These are phyloP conservation scores for Erebia aethiops DNA, from an alignment of 2,888 invertebrate species.

Conservation along the genomic window DNA sequence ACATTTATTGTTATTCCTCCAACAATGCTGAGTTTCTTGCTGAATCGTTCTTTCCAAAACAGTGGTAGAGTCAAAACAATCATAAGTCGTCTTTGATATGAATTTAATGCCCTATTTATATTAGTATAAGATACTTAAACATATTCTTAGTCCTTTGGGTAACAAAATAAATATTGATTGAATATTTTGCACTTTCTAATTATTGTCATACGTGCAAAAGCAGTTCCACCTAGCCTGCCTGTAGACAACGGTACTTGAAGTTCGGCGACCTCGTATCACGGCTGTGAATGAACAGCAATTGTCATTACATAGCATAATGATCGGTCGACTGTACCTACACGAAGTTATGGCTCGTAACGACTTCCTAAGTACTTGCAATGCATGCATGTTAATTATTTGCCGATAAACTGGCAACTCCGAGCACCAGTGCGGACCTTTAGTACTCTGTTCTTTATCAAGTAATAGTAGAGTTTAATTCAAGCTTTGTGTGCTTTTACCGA, in stretches of 20 bases:
- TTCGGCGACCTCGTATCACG: conserved; percentile 60
- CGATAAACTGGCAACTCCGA: conserved; percentile 27
- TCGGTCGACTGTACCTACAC: conserved; percentile 40
- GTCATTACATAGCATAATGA: conserved; percentile 60
- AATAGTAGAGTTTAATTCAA: background rate
- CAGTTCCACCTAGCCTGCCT: conserved; percentile 51
- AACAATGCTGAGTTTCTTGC: too few relatives aligned
- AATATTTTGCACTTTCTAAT: conserved; percentile 22
- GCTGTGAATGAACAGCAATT: conserved; percentile 66
- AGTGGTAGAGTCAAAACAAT: too few relatives aligned
- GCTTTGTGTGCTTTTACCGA: background rate
- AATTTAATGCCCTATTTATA: too few relatives aligned
- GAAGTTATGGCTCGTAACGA: conserved; percentile 47
- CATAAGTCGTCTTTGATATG: too few relatives aligned
- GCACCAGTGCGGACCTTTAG: background rate
- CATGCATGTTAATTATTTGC: conserved; percentile 61
- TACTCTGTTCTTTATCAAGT: background rate
- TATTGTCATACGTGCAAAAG: conserved; percentile 42
- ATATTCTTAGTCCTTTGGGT: background rate
- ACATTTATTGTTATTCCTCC: too few relatives aligned
- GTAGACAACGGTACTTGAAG: conserved; percentile 64
- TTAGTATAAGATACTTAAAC: background rate
- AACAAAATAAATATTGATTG: background rate
- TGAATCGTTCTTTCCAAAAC: too few relatives aligned
- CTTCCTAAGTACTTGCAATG: conserved; percentile 65